A percentile compares a stretch with the other conserved stretches of the same genome.
Conservation (phyloP, 2,797 vertebrate genomes). For the Buphagus erythrorhynchus region DNA sequence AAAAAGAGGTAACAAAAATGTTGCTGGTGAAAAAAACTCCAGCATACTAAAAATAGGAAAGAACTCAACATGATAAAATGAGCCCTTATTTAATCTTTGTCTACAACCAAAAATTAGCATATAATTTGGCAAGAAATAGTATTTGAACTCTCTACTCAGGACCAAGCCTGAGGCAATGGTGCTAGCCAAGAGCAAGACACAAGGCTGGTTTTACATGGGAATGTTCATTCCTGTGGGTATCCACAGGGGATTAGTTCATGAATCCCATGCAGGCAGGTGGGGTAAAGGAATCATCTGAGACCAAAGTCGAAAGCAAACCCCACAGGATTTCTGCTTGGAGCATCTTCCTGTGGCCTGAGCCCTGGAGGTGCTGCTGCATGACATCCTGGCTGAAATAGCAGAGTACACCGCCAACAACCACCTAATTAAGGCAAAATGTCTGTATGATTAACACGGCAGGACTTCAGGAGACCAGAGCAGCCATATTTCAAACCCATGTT, state of each 20-base stretch:
- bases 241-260: no score
- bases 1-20: not conserved
- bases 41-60: not conserved
- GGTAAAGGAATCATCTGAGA: not conserved
- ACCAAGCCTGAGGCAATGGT: not conserved
- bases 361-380: not conserved
- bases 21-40: not conserved
- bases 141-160: not conserved
- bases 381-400: not conserved
- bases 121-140: not conserved
- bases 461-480: not conserved
- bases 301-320: not conserved
- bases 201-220: not conserved
- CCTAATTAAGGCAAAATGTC: not conserved
- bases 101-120: not conserved
- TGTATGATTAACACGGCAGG: not conserved
- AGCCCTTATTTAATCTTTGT: not conserved
- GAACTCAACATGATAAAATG: not conserved
- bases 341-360: not conserved
- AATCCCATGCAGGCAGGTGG: not conserved
- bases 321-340: not conserved
- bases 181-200: not conserved
- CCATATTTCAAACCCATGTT: not conserved
- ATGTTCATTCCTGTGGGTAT: not conserved
- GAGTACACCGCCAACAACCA: not conserved